Evolutionary conservation across 2,113 vertebrate genomes (phyloP), one percentile per base, ranked within the genome.

Genomic region (Acanthisitta chloris): DNA sequence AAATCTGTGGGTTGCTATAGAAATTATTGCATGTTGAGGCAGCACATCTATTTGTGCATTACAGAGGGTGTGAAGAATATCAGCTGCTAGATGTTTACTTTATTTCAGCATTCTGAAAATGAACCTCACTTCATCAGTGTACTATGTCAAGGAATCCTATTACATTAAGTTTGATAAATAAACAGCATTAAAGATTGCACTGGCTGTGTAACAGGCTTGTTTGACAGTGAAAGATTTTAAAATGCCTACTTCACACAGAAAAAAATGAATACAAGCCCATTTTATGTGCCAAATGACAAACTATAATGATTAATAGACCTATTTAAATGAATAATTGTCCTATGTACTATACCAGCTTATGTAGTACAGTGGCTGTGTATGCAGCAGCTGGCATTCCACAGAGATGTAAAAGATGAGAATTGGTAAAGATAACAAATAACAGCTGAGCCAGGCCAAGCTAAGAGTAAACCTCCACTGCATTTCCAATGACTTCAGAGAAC

Each of bases 161-260:
- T 96, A 85, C 88, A 84, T 81, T 94, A 91, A 95, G 54, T 71
- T 46, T 96, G 95, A 96, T 94, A 97, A 96, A 97, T 97, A 97
- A 95, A 91, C 64, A 94, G 83, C 54, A 95, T 80, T 94, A 97
- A 89, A 78, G 62, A 96, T 84, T 95, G 46, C 64, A 81, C 79
- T 96, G 90, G 81, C 84, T 94, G 45, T 91, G 52, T 96, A 93
- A 85, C 92, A 93, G 54, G 34, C 69, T 65, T 92, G 67, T 76
- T 67, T 86, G 96, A 95, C 82, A 97, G 45, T 96, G 86, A 93
- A 96, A 72, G 66, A 86, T 97, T 95, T 64, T 40, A 38, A 95
- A 94, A 90, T 85, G 34, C 64, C 66, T 77, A 45, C 55, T 77
- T 94, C 64, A 57, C 81, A 42, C 38, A 82, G 79, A 94, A 95